Percentiles rank a stretch among this genome's conserved stretches.
Evolutionary conservation across 2,113 vertebrate species (phyloP).

Genomic region (Leptosomus discolor): DNA sequence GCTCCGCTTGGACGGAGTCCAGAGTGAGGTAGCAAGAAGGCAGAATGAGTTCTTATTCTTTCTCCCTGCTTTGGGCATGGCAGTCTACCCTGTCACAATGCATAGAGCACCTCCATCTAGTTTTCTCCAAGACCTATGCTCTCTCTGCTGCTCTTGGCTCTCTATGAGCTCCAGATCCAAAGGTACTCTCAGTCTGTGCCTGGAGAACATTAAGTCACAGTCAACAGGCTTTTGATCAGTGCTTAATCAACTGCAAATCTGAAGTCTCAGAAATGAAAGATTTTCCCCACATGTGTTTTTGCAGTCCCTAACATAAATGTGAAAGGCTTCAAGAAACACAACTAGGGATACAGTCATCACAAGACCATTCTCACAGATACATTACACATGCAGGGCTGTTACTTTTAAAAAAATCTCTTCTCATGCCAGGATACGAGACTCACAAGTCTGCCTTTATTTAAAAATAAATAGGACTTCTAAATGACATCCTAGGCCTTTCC

Average conservation of each 20-base stretch:
- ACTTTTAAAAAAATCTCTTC: not conserved
- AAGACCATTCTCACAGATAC: not conserved
- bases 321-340: not conserved
- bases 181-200: not conserved
- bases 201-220: not conserved
- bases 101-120: not conserved
- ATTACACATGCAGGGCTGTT: not conserved
- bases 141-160: not conserved
- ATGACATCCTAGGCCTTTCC: not conserved
- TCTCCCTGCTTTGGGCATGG: not conserved
- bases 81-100: no score
- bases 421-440: not conserved
- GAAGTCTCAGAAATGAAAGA: not conserved
- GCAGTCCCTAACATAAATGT: not conserved
- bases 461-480: not conserved
- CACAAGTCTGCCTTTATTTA: not conserved
- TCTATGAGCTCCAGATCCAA: not conserved
- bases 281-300: not conserved
- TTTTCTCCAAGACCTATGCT: not conserved
- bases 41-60: not conserved
- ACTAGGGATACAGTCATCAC: not conserved
- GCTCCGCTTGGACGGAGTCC: not conserved
- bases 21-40: not conserved
- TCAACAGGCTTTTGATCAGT: not conserved
- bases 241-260: not conserved